Base-by-base conservation (phyloP, 2,888 invertebrate species). In the Lingula anatina region DNA sequence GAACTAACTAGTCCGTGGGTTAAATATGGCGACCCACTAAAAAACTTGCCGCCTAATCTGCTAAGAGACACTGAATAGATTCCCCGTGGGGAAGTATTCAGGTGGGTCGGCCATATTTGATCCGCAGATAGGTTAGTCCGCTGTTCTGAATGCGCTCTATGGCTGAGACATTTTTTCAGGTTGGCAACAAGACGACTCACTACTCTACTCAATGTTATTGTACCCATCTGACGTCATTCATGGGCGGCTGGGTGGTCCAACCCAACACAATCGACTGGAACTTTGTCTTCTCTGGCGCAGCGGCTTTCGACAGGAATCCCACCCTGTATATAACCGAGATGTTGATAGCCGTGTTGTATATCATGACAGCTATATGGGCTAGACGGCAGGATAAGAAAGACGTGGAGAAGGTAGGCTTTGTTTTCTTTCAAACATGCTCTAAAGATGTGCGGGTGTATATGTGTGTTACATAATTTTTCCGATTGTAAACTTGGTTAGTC, bases 261-360 rank as follows among this genome's bases (percentile, higher is more conserved):
- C 80, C 80, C 1, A 80, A 80, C 61, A 68, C 74, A 15, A 76
- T 81, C 12, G 77, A 81, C 66, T 81, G 78, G 65, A 67, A 71
- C 54, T 79, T 75, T 56, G 77, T 81, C 5, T 78, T 80, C 51
- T 67, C 71, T 27, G 74, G 81, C 60, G 15, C 15, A 15, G 66
- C 70, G 20, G 74, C 71, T 50, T 79, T 81, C 62, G 56, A 61
- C 35, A 73, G 75, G 54, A 81, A 81, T 58, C 70, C 77, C 2
- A 78, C 78, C 2, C 70, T 81, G 35, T 81, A 80, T 64, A 56
- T 74, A 31, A 78, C 79, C 0, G 62, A 78, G 49, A 78, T 80
- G 23, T 59, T 77, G 18, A 68, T 75, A 2, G 55, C 64, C 5
- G 56, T 70, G 4, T 31, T 76, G 24, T 80, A 75, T 60, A 57